Evolutionary conservation across 1,140 invertebrate species (phyloP).

Genomic region (Ooceraea biroi): DNA sequence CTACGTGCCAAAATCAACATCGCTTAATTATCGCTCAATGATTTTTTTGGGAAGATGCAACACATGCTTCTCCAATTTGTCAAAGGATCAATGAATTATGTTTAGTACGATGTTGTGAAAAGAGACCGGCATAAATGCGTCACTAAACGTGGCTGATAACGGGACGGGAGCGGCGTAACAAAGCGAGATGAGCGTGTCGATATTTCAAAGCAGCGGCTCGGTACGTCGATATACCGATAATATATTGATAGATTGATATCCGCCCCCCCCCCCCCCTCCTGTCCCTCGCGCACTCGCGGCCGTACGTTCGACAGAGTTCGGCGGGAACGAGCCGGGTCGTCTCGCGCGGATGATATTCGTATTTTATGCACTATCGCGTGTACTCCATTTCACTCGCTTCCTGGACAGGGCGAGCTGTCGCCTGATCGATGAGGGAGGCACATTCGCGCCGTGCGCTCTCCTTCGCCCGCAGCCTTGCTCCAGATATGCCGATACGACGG

Average conservation of each 20-base stretch:
- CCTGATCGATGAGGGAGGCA: conserved; percentile 57
- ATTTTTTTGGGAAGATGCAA: no score
- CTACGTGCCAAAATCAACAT: no score
- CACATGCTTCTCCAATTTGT: no score
- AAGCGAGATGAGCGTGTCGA: conserved; percentile 59
- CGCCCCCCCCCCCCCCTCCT: no score
- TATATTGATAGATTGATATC: conserved; percentile 60
- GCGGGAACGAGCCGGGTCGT: conserved; percentile 29
- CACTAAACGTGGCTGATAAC: conserved; percentile 41
- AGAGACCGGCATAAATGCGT: neutral
- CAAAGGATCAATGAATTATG: conserved; percentile 6
- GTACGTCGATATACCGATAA: conserved; percentile 61
- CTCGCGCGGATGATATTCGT: conserved; percentile 59
- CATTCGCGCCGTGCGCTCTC: conserved; percentile 12
- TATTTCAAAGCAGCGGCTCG: conserved; percentile 63
- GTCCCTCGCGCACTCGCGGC: conserved; percentile 17
- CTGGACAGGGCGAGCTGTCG: conserved; percentile 8
- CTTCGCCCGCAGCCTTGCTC: neutral
- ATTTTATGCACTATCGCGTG: conserved; percentile 72
- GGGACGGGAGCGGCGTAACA: conserved; percentile 43
- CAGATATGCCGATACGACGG: conserved; percentile 29
- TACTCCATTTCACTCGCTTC: conserved; percentile 64
- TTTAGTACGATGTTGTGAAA: conserved; percentile 9
- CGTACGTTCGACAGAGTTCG: conserved; percentile 52
- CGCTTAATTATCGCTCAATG: no score